These are phyloP conservation scores for Corythornis leucogaster DNA, from an alignment of 2,797 vertebrate species.

Conservation along the genomic window DNA sequence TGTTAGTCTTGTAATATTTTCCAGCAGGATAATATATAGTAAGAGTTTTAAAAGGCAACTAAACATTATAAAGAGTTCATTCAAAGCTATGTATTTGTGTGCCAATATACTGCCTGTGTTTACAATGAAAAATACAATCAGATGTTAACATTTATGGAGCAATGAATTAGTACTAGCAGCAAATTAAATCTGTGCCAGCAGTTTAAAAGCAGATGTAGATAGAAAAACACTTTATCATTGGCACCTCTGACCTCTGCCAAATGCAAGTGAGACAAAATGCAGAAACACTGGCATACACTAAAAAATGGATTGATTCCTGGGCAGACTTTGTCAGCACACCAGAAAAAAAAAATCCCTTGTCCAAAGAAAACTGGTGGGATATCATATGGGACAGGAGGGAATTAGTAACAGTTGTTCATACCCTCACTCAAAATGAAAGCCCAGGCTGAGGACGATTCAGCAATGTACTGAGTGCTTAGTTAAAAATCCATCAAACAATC, in stretches of 20 bases:
- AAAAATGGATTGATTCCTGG: neutral
- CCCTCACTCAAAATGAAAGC: neutral
- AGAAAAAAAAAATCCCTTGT: neutral
- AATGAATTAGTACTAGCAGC: neutral
- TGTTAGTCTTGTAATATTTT: neutral
- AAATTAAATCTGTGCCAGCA: conserved; percentile 11
- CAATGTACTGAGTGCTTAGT: neutral
- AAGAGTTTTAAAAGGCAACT: neutral
- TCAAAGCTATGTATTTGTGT: neutral
- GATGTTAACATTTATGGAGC: conserved; percentile 1
- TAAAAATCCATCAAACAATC: neutral
- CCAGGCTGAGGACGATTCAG: neutral
- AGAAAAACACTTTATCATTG: neutral
- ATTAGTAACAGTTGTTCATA: neutral
- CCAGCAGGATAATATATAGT: neutral
- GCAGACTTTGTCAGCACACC: neutral
- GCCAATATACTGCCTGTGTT: neutral
- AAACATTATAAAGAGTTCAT: neutral
- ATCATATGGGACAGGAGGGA: neutral
- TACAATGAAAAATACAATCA: neutral
- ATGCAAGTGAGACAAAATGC: neutral
- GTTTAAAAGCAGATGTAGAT: neutral
- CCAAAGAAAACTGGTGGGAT: neutral
- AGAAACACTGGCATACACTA: neutral
- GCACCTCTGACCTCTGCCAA: neutral